Evolutionary conservation across 2,888 invertebrate species (phyloP), one percentile per base, ranked within the genome.

Genomic region (Mantis religiosa): DNA sequence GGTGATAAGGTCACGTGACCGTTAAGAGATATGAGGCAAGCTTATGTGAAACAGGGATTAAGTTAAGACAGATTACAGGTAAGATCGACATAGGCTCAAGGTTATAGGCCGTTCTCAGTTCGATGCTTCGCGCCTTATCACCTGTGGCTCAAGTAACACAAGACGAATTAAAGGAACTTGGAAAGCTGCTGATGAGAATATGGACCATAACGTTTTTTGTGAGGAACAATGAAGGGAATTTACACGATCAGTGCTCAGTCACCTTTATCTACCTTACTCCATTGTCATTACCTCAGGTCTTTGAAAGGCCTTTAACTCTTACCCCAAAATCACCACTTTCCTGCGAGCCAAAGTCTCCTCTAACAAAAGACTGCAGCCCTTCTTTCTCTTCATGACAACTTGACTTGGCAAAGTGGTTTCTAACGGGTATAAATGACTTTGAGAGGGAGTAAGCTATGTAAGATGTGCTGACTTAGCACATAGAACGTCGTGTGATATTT

Each of bases 381-480:
- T 30, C 34, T 34, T 87, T 28, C 82, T n/a, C n/a, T 41, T 27
- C 87, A n/a, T 87, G 30, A 87, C 82, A 87, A 87, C 87, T 83
- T 87, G 88, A 88, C 87, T 88, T 89, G 89, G 89, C 89, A 89
- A 89, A 89, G 89, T 89, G 89, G 89, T 88, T 89, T 89, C 89
- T 89, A 89, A 89, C 89, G 81, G 87, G 89, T 86, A 89, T 89
- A 89, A 89, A 89, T 89, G 88, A 88, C 82, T 89, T 84, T 84
- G 81, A 87, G 84, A 87, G 89, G 85, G 89, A 89, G 88, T 89
- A 89, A 89, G 88, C 88, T 89, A 88, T 88, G 86, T 88, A 89
- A 88, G 85, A 88, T 83, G 41, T 88, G 89, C 89, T 89, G 89
- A 89, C 84, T 83, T 87, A 89, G 89, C 89, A 88, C 54, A 54